Conservation (phyloP, 2,797 vertebrate species). For the Botia almorhae region DNA sequence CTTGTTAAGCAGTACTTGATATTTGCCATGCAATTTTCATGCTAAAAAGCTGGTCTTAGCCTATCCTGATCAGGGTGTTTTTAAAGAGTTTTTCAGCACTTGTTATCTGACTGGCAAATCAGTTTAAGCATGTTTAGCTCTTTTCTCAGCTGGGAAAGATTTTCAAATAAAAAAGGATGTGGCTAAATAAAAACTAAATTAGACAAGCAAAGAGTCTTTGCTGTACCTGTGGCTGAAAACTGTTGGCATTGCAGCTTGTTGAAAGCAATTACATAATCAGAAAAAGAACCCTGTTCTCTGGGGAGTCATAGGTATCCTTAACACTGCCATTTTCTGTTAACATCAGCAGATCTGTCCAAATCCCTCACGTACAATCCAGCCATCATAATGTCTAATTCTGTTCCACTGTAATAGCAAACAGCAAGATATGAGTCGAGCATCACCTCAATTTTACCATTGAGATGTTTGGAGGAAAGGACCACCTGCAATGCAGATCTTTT, state of each 20-base stretch:
- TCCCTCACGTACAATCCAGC: constrained; percentile 16
- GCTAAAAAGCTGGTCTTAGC: not conserved
- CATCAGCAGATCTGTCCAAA: constrained; percentile 50
- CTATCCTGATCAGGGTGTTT: not conserved
- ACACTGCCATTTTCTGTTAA: constrained; percentile 27
- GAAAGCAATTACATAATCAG: constrained; percentile 52
- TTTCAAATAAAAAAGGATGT: constrained; percentile 2
- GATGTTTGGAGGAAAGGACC: not conserved
- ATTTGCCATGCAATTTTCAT: not conserved
- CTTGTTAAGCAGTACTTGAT: not conserved
- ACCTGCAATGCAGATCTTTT: constrained; percentile 4
- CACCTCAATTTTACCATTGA: constrained; percentile 7
- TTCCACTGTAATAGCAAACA: constrained; percentile 1
- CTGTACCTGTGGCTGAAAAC: constrained; percentile 34
- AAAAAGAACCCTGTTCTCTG: constrained; percentile 27
- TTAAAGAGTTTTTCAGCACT: not conserved
- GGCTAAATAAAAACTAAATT: not conserved
- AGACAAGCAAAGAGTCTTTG: constrained; percentile 24
- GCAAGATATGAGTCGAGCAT: constrained; percentile 34
- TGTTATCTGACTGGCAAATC: not conserved
- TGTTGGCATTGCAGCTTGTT: constrained; percentile 48
- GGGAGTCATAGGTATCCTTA: constrained; percentile 38
- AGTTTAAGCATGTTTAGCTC: no score
- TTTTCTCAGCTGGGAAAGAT: no score
- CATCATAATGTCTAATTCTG: constrained; percentile 38